These are phyloP conservation scores for Hypercompe scribonia DNA, from an alignment of 2,888 invertebrate species.

Conservation along the genomic window DNA sequence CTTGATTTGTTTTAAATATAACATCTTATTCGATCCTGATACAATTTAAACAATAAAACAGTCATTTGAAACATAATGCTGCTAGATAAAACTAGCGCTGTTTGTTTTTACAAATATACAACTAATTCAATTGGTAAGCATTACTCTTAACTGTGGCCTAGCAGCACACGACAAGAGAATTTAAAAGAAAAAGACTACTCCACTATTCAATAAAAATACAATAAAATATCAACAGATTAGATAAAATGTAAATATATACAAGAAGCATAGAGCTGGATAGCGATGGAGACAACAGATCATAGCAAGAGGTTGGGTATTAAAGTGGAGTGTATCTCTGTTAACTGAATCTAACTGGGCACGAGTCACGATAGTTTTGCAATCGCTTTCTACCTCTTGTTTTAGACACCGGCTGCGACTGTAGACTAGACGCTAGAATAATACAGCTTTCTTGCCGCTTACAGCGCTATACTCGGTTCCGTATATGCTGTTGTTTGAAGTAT, in stretches of 20 bases:
- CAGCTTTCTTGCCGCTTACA: constrained; percentile 44
- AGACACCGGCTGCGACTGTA: constrained; percentile 71
- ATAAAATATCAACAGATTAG: constrained; percentile 33
- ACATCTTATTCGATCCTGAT: no score
- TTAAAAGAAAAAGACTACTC: constrained; percentile 23
- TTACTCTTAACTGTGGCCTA: background rate
- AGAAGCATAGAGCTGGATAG: constrained; percentile 49
- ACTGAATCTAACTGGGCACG: constrained; percentile 70
- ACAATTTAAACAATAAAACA: background rate
- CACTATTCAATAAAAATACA: constrained; percentile 12
- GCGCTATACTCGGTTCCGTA: constrained; percentile 34
- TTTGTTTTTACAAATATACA: background rate
- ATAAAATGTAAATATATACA: constrained; percentile 42
- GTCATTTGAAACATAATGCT: background rate
- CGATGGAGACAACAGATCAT: constrained; percentile 57
- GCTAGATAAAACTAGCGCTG: background rate
- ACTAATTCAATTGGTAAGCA: background rate
- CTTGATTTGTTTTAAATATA: no score
- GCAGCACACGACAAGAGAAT: background rate
- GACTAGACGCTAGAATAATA: constrained; percentile 60
- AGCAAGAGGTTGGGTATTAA: constrained; percentile 70
- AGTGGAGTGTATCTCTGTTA: constrained; percentile 70
- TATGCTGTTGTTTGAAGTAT: constrained; percentile 37
- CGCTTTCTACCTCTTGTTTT: constrained; percentile 72
- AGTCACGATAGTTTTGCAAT: constrained; percentile 68